Percentiles rank a stretch among this genome's conserved stretches.
phyloP scores from a whole-genome alignment of 2,888 invertebrate genomes.

The Drosophila suboccidentalis region DNA sequence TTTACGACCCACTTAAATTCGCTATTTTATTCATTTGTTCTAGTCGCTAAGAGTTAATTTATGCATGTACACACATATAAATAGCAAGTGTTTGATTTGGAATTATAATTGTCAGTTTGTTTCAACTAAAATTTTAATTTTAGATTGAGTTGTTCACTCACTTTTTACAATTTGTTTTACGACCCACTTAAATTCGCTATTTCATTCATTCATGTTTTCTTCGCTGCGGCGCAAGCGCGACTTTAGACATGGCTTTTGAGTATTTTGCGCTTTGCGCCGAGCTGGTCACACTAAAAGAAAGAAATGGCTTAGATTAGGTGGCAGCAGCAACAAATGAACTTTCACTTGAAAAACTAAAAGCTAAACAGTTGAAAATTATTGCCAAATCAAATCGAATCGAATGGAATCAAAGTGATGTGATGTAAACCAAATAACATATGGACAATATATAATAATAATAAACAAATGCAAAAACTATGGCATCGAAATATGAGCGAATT shows the following conservation, averaged over 20 bases:
- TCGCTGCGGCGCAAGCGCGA: slow-evolving; percentile 14
- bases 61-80: slow-evolving; percentile 40
- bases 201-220: slow-evolving; percentile 4
- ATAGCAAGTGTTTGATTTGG: slow-evolving; percentile 87
- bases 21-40: slow-evolving; percentile 6
- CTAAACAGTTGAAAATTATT: slow-evolving; percentile 1
- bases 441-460: neutral
- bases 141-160: neutral
- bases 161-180: slow-evolving; percentile 5
- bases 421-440: slow-evolving; percentile 25
- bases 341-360: slow-evolving; percentile 51
- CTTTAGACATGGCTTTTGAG: slow-evolving; percentile 6
- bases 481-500: slow-evolving; percentile 91
- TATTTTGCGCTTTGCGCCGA: slow-evolving; percentile 12
- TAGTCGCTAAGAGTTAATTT: slow-evolving; percentile 88
- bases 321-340: slow-evolving; percentile 58
- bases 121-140: no score
- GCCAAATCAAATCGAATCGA: slow-evolving; percentile 4
- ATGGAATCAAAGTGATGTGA: slow-evolving; percentile 47
- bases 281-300: slow-evolving; percentile 52
- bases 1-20: slow-evolving; percentile 7
- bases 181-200: neutral
- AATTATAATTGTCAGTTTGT: slow-evolving; percentile 76
- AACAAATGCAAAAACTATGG: slow-evolving; percentile 70
- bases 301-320: slow-evolving; percentile 56